These are phyloP conservation scores for Hydroisotoma schaefferi DNA, from an alignment of 2,888 invertebrate genomes.

Conservation along the genomic window DNA sequence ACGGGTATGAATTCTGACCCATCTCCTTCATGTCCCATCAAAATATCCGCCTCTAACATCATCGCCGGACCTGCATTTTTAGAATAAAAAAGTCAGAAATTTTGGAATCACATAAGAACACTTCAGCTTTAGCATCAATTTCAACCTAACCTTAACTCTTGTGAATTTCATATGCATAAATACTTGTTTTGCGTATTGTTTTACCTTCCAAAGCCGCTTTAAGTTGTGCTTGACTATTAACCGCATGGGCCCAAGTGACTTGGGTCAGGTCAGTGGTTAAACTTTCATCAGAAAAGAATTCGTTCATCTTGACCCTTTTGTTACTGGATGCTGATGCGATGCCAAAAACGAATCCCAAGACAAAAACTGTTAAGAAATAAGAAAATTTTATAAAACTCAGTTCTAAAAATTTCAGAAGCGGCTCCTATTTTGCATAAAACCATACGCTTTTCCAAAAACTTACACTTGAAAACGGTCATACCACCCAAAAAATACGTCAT, in stretches of 20 bases:
- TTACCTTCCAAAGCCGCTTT: conserved; percentile 59
- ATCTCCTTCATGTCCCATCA: conserved; percentile 58
- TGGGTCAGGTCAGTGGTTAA: conserved; percentile 65
- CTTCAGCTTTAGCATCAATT: background rate
- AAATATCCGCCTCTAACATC: conserved; percentile 85
- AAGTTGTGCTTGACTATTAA: conserved; percentile 67
- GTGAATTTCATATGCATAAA: no score
- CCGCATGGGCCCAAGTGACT: conserved; percentile 81
- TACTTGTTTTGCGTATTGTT: background rate
- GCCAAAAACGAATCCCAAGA: no score
- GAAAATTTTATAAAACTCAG: no score
- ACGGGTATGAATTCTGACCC: conserved; percentile 61
- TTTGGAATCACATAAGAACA: background rate
- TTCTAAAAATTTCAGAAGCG: no score
- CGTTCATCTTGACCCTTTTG: background rate
- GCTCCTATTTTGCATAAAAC: no score
- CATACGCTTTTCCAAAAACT: no score
- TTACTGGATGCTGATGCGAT: background rate
- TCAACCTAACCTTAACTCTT: no score
- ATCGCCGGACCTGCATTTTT: conserved; percentile 56
- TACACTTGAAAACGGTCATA: no score
- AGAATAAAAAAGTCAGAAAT: background rate
- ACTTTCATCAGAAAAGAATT: background rate
- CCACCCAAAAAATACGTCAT: no score
- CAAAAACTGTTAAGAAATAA: no score